phyloP scores from a whole-genome alignment of 1,140 invertebrate species.

The Elysia chlorotica region DNA sequence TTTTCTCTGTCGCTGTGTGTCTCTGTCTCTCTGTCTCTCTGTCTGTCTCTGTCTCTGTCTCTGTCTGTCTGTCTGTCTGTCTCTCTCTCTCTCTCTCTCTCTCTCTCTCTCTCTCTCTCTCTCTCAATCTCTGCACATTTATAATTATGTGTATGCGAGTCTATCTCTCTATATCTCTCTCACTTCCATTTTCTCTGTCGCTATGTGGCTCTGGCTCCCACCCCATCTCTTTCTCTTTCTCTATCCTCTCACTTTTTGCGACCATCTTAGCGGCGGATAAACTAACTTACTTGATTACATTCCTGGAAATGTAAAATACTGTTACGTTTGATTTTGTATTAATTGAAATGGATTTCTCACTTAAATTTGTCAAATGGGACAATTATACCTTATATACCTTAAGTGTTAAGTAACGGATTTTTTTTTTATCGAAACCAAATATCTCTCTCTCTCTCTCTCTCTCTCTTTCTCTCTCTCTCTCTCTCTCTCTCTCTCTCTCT shows the following conservation, averaged over 20 bases:
- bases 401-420: too few species aligned
- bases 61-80: background rate
- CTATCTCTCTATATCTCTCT: slow-evolving; percentile 6
- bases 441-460: background rate
- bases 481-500: background rate
- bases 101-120: background rate
- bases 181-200: background rate
- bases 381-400: too few species aligned
- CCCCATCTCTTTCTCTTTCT: slow-evolving; percentile 79
- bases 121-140: background rate
- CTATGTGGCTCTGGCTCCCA: background rate
- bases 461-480: background rate
- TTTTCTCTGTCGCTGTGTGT: background rate
- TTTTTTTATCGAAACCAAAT: too few species aligned
- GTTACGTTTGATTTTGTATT: too few species aligned
- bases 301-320: too few species aligned
- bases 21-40: background rate
- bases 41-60: background rate
- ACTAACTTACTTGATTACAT: too few species aligned
- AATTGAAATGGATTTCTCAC: too few species aligned
- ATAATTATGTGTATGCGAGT: background rate
- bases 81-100: background rate
- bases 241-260: too few species aligned
- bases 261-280: too few species aligned
- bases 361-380: too few species aligned